A percentile compares a stretch with the other conserved stretches of the same genome.
These are phyloP conservation scores for Lagothrix lagotricha DNA, from an alignment of 2,797 vertebrate species.

Conservation along the genomic window DNA sequence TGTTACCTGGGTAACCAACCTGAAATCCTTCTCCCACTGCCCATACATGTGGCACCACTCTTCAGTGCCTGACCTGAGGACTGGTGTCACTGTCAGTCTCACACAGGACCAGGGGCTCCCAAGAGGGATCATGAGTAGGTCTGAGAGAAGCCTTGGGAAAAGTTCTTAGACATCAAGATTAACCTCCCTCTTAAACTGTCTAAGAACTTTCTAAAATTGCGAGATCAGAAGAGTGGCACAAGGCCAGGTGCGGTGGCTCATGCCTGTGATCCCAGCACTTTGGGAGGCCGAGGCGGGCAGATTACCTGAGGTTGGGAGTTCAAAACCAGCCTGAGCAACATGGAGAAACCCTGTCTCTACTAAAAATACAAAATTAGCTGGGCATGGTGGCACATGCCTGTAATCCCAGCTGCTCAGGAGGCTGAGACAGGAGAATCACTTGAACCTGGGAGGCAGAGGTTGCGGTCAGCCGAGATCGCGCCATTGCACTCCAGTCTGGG, in stretches of 20 bases:
- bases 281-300: no score
- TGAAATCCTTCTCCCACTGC: not conserved
- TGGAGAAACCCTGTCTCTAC: no score
- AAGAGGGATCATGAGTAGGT: not conserved
- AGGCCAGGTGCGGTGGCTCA: not conserved
- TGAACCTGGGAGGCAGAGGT: no score
- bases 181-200: not conserved
- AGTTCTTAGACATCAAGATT: not conserved
- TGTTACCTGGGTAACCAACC: slow-evolving; percentile 95
- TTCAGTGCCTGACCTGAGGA: not conserved
- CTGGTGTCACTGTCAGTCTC: not conserved
- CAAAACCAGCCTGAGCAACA: no score
- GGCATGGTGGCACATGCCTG: no score
- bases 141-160: not conserved
- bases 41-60: not conserved
- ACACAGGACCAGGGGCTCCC: not conserved
- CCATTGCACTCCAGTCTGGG: no score
- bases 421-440: no score
- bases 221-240: not conserved
- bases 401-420: no score
- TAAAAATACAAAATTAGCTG: no score
- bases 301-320: no score
- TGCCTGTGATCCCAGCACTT: no score
- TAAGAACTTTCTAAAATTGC: not conserved
- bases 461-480: no score